Evolutionary conservation across 2,113 vertebrate species (phyloP), one percentile per base, ranked within the genome.

Genomic region (Tachuris rubrigastra): DNA sequence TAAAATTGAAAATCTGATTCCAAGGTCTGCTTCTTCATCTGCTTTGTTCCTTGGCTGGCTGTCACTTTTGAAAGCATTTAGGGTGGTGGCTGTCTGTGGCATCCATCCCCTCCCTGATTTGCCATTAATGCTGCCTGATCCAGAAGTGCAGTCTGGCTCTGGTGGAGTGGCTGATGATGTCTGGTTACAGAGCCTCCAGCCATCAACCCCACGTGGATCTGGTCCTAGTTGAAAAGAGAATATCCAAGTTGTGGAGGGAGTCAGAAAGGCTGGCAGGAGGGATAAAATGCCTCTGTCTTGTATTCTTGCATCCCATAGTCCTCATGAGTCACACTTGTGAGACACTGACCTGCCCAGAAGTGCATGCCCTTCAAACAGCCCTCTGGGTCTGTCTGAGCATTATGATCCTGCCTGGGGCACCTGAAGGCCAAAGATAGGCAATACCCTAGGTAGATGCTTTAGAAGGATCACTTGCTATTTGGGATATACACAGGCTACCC

Each of bases 1-100:
- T 93, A 49, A 65, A 87, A 78, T 52, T 85, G 67, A 62, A 95
- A 94, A 90, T 62, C 62, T 68, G 69, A 90, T 90, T 85, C 82
- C 44, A 85, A 94, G 87, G 58, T 72, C 93, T 85, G 66, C 62
- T 94, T 52, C 44, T 33, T 68, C 69, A 37, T 79, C 58, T 91
- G 44, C 74, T 82, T 81, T 87, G 27, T 31, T 78, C 47, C 47
- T 75, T 60, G 58, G 11, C 67, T 78, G 87, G 37, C 39, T 85
- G 56, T 65, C 1, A 4, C 58, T 87, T 89, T 46, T 24, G 50
- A 84, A 87, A 87, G 24, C 35, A 60, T 68, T 85, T 68, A 78
- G 5, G 67, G 47, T 14, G 14, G 47, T 59, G 58, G 39, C 69
- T 79, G 52, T 18, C 74, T 68, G 85, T 9, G 3, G 49, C 49